Evolutionary conservation across 2,797 vertebrate genomes (phyloP).

Genomic region (Microctenopoma steveboyesi): DNA sequence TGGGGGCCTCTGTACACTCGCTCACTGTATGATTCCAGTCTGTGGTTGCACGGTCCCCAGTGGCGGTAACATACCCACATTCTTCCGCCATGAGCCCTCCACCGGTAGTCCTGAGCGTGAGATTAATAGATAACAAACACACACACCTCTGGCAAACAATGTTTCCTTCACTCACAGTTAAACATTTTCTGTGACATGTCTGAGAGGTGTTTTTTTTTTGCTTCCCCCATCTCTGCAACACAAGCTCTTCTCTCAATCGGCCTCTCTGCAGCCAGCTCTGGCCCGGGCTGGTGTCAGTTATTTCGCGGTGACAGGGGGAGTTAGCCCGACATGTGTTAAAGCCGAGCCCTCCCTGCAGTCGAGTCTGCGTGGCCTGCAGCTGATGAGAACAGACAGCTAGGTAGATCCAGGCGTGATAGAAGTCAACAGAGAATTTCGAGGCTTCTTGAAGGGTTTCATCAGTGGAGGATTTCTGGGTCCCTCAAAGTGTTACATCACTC

Average conservation of each 20-base stretch:
- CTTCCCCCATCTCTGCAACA: constrained; percentile 2
- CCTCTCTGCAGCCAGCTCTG: constrained; percentile 19
- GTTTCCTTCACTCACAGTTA: constrained; percentile 64
- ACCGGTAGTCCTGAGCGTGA: constrained; percentile 41
- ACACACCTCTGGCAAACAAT: constrained; percentile 30
- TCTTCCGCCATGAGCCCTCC: constrained; percentile 46
- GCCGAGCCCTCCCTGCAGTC: constrained; percentile 35
- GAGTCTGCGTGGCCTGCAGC: constrained; percentile 41
- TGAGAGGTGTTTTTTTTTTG: constrained; percentile 14
- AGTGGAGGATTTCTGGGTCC: constrained; percentile 72
- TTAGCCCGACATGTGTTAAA: constrained; percentile 64
- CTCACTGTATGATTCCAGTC: constrained; percentile 48
- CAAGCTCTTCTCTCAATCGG: constrained; percentile 35
- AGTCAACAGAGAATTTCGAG: constrained; percentile 64
- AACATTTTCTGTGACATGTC: constrained; percentile 54
- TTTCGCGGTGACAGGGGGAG: constrained; percentile 63
- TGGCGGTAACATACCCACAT: constrained; percentile 49
- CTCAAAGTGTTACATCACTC: constrained; percentile 72
- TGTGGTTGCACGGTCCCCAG: constrained; percentile 35
- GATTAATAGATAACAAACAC: constrained; percentile 65
- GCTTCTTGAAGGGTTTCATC: constrained; percentile 70
- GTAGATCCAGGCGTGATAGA: constrained; percentile 64
- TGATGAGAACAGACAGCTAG: constrained; percentile 75
- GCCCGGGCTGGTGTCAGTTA: constrained; percentile 60
- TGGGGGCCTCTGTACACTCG: constrained; percentile 53